Evolutionary conservation across 2,113 vertebrate genomes (phyloP), one percentile per base, ranked within the genome.

Genomic region (Ibidorhyncha struthersii): DNA sequence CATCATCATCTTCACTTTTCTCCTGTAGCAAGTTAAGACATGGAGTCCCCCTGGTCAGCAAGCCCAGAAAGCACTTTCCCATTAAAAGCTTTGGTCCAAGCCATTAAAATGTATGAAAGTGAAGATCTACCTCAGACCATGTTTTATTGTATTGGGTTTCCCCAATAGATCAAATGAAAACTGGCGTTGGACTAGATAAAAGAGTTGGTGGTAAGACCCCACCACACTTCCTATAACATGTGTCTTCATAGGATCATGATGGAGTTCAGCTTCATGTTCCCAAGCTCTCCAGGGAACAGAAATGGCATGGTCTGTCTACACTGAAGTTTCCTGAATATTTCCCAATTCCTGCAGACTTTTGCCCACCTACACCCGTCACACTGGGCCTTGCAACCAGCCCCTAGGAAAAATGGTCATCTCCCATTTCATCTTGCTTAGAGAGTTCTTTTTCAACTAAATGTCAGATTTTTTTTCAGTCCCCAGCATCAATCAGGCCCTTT

Each of bases 311-410:
- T 12, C n/a, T 59, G 14, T 20, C 59, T 52, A 40, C 0, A 2
- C 20, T 49, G 34, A 63, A 71, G 17, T 53, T 65, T 59, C 41
- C 41, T 26, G 72, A 69, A 36, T 4, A 4, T 34, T 55, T 15
- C 34, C 36, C 40, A 80, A 1, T 6, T 59, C 83, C 56, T 92
- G 52, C 53, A 77, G 56, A 62, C 25, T 38, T 50, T 45, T 71
- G 16, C 12, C 17, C 25, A 12, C 9, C 40, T 27, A 30, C 0
- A 0, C 5, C 3, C 34, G 26, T 61, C 4, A 0, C 0, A 0
- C 41, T 43, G 29, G 38, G 17, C 58, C 32, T 43, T 72, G 56
- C 2, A 1, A 19, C 8, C 47, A 69, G 16, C 18, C 29, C 47
- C 47, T 10, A 30, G 32, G 61, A 67, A 43, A 7, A 58, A 21